phyloP scores from a whole-genome alignment of 2,113 vertebrate species.

The Nasalis larvatus region DNA sequence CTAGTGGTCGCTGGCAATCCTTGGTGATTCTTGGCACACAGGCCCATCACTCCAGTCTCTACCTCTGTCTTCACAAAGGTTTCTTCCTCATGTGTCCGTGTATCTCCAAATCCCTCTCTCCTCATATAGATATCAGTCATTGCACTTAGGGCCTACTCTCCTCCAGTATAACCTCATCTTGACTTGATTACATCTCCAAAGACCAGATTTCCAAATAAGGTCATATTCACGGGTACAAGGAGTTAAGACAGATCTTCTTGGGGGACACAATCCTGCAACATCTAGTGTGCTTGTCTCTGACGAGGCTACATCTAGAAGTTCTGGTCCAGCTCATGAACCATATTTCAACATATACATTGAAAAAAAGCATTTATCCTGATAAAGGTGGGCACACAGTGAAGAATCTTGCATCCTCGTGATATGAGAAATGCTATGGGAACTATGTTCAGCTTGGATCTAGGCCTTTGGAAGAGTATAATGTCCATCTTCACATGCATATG shows the following conservation, averaged over 20 bases:
- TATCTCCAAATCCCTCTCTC: background rate
- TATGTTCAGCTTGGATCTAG: background rate
- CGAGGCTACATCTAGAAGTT: background rate
- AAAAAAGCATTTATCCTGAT: background rate
- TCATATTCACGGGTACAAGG: background rate
- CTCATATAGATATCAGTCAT: background rate
- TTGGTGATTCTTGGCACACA: accelerated
- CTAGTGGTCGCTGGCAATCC: background rate
- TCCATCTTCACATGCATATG: background rate
- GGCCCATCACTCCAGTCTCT: background rate
- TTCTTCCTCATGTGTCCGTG: background rate
- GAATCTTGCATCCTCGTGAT: background rate
- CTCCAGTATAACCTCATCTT: background rate
- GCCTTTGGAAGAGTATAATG: background rate
- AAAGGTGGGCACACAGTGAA: background rate
- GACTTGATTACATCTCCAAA: background rate
- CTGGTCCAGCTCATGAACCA: background rate
- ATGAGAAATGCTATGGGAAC: background rate
- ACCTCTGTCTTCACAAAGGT: background rate
- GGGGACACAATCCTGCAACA: background rate
- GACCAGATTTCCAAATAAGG: background rate
- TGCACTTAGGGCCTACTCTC: background rate
- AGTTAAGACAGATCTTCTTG: background rate
- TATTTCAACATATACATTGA: background rate
- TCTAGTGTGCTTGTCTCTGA: background rate